Evolutionary conservation across 2,888 invertebrate genomes (phyloP), one percentile per base, ranked within the genome.

Genomic region (Sphinx pinastri): DNA sequence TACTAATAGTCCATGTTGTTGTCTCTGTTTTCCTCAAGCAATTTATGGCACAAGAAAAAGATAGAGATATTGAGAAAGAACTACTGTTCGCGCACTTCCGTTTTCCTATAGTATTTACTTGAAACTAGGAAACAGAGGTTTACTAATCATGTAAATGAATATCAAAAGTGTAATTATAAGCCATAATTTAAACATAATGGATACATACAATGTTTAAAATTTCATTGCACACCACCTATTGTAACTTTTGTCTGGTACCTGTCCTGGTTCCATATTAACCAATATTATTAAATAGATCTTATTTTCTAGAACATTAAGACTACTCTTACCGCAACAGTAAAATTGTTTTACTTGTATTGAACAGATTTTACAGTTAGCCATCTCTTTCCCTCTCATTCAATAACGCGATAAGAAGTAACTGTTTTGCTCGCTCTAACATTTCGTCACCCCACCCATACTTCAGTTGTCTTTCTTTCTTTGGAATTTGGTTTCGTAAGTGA

Each of bases 401-500:
- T 69, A 72, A 31, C 69, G 16, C 63, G 51, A 69, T 63, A 49
- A n/a, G 68, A 59, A 68, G 70, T 59, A 73, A 75, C 76, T 67
- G 76, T 76, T 76, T 84, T 77, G 75, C 82, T 83, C 83, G 76
- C 75, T 82, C 83, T 80, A 76, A 70, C 74, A 80, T 81, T 78
- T 79, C 76, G 77, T 82, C 81, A 84, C 85, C 86, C 85, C 83
- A 82, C 84, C 85, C 83, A 82, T 81, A 72, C 75, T 79, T 72
- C 74, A 80, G 80, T 81, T 82, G 84, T 80, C 80, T 81, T 81
- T 80, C 81, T 84, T 81, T 79, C 81, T 81, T 77, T 82, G 79
- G 69, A 80, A 81, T 82, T 82, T 80, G 78, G 81, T 87, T 87
- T 87, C 83, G 84, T 81, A 83, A 84, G 83, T 76, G 82, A 75